These are phyloP conservation scores for Fundulus diaphanus DNA, from an alignment of 2,797 vertebrate genomes.

Conservation along the genomic window DNA sequence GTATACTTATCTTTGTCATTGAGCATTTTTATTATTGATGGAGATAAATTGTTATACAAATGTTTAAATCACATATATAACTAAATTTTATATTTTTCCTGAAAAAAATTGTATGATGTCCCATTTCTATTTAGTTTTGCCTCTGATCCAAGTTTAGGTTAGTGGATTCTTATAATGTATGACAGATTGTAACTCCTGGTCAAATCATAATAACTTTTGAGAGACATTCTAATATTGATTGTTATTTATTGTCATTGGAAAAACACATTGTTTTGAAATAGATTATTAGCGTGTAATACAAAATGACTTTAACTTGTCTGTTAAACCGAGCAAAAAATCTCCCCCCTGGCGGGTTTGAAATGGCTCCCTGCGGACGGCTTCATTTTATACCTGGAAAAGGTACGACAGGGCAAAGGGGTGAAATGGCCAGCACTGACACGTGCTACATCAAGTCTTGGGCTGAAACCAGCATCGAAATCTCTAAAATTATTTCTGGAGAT, in stretches of 20 bases:
- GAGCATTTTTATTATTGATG: not conserved
- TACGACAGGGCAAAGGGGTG: not conserved
- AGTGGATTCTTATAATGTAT: not conserved
- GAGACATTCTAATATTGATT: not conserved
- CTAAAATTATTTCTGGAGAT: constrained; percentile 13
- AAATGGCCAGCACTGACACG: not conserved
- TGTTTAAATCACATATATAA: not conserved
- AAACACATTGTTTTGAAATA: not conserved
- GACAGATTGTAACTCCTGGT: not conserved
- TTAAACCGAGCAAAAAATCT: no score
- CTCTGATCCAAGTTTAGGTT: not conserved
- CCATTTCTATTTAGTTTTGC: not conserved
- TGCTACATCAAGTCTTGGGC: not conserved
- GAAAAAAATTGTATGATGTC: not conserved
- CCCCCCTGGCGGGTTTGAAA: not conserved
- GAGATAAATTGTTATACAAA: not conserved
- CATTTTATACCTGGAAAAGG: not conserved
- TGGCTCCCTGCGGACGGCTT: not conserved
- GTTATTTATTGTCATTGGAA: not conserved
- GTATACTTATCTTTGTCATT: not conserved
- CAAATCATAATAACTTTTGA: not conserved
- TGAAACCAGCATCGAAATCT: not conserved
- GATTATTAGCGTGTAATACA: not conserved
- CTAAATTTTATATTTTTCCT: not conserved
- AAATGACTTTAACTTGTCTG: not conserved